A percentile compares a stretch with the other conserved stretches of the same genome.
Conservation (phyloP, 2,797 vertebrate species). For the Rhinichthys osculus region DNA sequence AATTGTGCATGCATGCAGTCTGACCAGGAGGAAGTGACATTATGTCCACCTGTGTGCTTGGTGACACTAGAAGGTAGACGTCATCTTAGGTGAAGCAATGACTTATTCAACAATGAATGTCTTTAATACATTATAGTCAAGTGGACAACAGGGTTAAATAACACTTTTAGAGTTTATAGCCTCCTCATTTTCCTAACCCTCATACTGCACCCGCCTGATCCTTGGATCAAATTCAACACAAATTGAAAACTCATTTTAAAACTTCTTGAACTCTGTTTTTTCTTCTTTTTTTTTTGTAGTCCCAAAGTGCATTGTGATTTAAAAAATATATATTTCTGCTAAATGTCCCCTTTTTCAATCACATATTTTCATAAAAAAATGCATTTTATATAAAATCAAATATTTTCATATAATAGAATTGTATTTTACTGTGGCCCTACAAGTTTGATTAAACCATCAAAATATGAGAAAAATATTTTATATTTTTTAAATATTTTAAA, state of each 20-base stretch:
- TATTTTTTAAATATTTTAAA: no score
- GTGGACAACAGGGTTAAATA: conserved; percentile 5
- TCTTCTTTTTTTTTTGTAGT: background rate
- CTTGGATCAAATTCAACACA: background rate
- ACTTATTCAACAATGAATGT: conserved; percentile 10
- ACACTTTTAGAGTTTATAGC: background rate
- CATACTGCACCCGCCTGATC: no score
- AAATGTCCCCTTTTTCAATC: background rate
- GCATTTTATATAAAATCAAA: background rate
- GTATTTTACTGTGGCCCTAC: no score
- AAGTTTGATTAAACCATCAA: no score
- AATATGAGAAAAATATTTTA: no score
- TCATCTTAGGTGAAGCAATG: conserved; percentile 33
- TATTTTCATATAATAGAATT: background rate
- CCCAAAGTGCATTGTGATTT: background rate
- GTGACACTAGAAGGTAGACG: conserved; percentile 48
- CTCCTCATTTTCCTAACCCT: background rate
- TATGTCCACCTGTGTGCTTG: conserved; percentile 41
- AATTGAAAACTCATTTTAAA: conserved; percentile 1
- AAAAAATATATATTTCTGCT: no score
- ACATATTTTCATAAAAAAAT: background rate
- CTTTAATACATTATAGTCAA: conserved; percentile 25
- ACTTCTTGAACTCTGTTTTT: background rate
- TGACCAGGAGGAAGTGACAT: conserved; percentile 38
- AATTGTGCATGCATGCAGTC: conserved; percentile 42